Evolutionary conservation across 2,888 invertebrate species (phyloP).

Genomic region (Ennomos quercinarius): DNA sequence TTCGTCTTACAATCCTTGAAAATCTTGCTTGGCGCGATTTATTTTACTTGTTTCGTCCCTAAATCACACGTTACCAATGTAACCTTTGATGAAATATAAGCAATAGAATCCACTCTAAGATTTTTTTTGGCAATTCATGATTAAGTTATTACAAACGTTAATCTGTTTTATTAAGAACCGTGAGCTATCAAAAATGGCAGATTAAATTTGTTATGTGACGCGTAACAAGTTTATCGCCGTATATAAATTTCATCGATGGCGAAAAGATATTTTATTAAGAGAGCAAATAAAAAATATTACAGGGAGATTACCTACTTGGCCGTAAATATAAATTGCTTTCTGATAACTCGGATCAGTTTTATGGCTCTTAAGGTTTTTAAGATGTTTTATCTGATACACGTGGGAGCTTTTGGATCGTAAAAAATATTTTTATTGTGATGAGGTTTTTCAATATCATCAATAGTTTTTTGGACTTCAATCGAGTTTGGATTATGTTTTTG

Average conservation of each 20-base stretch:
- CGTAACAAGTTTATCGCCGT: constrained; percentile 70
- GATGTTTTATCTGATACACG: constrained; percentile 39
- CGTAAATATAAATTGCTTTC: constrained; percentile 63
- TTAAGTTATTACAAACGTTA: constrained; percentile 40
- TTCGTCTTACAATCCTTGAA: too few species aligned
- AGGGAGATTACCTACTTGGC: constrained; percentile 52
- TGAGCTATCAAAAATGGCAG: constrained; percentile 57
- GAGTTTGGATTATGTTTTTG: background rate
- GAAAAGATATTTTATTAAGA: constrained; percentile 69
- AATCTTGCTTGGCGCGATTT: too few species aligned
- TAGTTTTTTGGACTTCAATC: constrained; percentile 9
- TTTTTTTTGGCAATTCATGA: background rate
- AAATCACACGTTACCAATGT: too few species aligned
- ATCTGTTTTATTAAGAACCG: constrained; percentile 63
- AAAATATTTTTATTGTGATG: constrained; percentile 30
- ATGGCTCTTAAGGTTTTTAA: constrained; percentile 40
- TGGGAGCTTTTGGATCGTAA: constrained; percentile 32
- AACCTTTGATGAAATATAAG: too few species aligned
- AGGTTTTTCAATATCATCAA: constrained; percentile 27
- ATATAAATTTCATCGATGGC: constrained; percentile 63
- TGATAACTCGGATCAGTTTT: constrained; percentile 44
- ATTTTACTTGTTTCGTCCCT: too few species aligned
- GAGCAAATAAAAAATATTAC: constrained; percentile 65
- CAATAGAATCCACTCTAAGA: too few species aligned
- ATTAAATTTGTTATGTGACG: constrained; percentile 77